Percentiles rank a stretch among this genome's conserved stretches.
Conservation (phyloP, 2,113 vertebrate genomes). For the Tapirus terrestris region DNA sequence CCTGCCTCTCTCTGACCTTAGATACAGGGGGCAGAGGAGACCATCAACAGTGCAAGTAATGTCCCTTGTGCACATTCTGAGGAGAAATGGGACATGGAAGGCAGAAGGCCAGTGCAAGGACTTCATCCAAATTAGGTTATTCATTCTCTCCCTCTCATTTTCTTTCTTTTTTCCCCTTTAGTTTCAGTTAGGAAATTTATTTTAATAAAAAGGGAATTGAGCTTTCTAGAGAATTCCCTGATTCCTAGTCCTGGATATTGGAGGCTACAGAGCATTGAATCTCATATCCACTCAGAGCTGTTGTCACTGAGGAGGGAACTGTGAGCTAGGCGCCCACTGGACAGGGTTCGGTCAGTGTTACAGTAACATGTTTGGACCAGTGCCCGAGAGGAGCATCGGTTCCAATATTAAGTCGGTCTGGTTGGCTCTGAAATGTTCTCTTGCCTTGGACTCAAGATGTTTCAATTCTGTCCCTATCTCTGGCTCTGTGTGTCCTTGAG, state of each 20-base stretch:
- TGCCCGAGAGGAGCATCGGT: neutral
- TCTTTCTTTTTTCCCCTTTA: neutral
- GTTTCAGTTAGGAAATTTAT: neutral
- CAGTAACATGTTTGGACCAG: neutral
- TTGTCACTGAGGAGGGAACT: neutral
- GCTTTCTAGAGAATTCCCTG: neutral
- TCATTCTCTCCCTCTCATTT: neutral
- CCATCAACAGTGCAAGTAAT: neutral
- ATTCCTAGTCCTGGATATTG: neutral
- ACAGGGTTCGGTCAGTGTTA: accelerated
- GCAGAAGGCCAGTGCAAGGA: neutral
- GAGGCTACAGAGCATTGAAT: neutral
- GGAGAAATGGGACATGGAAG: neutral
- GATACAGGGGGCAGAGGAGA: neutral
- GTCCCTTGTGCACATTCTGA: neutral
- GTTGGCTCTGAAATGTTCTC: neutral
- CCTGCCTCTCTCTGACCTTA: neutral
- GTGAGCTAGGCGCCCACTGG: neutral
- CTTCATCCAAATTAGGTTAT: neutral
- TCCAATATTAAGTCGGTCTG: neutral
- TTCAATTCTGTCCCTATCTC: neutral
- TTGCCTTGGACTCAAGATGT: neutral
- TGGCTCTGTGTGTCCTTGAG: neutral
- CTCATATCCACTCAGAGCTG: neutral
- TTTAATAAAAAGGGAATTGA: neutral